Evolutionary conservation across 2,797 vertebrate species (phyloP), one percentile per base, ranked within the genome.

Genomic region (Danio tinwini): DNA sequence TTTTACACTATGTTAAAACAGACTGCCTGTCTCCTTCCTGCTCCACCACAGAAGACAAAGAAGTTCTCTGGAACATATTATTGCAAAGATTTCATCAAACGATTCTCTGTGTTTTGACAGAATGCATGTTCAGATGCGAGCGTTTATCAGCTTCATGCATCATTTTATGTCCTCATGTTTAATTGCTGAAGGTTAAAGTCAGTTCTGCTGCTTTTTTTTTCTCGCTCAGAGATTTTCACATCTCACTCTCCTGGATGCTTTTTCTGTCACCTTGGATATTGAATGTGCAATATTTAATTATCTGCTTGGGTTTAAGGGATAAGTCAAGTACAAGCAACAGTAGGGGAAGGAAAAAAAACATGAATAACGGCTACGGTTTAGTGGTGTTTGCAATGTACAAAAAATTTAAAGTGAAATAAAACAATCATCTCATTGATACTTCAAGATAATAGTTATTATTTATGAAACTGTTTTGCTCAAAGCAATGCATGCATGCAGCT

Each of bases 1-100:
- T 91, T 91, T 91, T 64, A 92, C 88, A 13, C 42, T 29, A 50
- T 75, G 84, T 76, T 88, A 83, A 90, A 87, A 85, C 83, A 65
- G 68, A 85, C 56, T 63, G 59, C 37, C 59, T 75, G 73, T 40
- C 73, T 75, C 55, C 53, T 73, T 59, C 42, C 55, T 37, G 5
- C 21, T 74, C 61, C 59, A 10, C 10, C 47, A 64, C 49, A 64
- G 16, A 76, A 74, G 14, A 74, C 29, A 53, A 47, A 58, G 53
- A 73, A 58, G 40, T 47, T 73, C 40, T 37, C 42, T 5, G 13
- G 13, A 40, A 73, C 40, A 16, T 59, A 73, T 58, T 56, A 56
- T 17, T 53, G 16, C 67, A 17, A 40, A 40, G 67, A 53, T 53
- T 53, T 16, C 55, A 45, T 59, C 70, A 72, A 58, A 21, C 7